Evolutionary conservation across 1,140 invertebrate species (phyloP).

Genomic region (Sminthurides bifidus): DNA sequence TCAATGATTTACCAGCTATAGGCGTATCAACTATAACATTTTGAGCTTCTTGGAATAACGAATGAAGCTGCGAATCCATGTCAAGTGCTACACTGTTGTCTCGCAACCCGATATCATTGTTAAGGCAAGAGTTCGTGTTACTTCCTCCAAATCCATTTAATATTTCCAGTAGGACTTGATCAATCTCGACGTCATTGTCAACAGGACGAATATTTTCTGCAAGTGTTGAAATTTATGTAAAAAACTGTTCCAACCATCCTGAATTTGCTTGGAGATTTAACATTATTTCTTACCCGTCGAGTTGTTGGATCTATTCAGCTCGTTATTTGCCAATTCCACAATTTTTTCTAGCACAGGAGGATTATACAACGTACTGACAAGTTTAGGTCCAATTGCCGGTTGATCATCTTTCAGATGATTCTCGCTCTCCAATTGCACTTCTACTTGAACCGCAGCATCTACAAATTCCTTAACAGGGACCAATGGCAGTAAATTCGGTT

Average conservation of each 20-base stretch:
- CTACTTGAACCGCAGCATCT: too few relatives aligned
- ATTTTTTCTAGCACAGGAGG: not conserved
- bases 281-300: too few relatives aligned
- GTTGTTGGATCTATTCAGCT: not conserved
- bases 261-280: too few relatives aligned
- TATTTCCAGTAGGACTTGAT: slow-evolving; percentile 6
- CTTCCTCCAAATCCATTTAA: not conserved
- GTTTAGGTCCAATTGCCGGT: too few relatives aligned
- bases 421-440: too few relatives aligned
- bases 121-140: not conserved
- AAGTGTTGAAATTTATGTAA: too few relatives aligned
- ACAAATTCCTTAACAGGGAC: too few relatives aligned
- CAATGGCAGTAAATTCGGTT: too few relatives aligned
- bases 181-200: not conserved
- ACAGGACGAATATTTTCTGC: not conserved
- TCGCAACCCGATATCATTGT: too few relatives aligned
- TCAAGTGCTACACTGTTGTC: too few relatives aligned
- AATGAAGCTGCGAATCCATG: slow-evolving; percentile 7
- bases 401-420: too few relatives aligned
- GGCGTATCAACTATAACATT: slow-evolving; percentile 8
- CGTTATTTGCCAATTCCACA: not conserved
- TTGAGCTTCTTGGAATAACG: slow-evolving; percentile 15
- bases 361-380: not conserved
- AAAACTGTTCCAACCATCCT: too few relatives aligned
- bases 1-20: not conserved